Base-by-base conservation (phyloP, 2,797 vertebrate genomes). In the Coracias cyanogaster region DNA sequence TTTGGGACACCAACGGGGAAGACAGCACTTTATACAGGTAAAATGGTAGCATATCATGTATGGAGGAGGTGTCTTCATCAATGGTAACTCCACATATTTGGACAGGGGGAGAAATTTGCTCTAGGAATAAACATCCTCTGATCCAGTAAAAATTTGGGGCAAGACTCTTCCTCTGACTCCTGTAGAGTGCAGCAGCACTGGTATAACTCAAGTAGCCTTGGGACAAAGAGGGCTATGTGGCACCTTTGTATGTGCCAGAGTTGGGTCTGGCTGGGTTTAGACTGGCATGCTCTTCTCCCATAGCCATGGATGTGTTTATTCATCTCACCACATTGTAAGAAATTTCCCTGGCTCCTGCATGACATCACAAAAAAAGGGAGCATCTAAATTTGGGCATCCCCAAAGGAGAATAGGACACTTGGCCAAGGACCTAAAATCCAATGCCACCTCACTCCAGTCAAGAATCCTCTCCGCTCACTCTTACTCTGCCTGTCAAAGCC, bases 281-380 rank as follows among this genome's bases (percentile, higher is more conserved):
- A 70, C 51, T 22, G 12, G 5, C 28, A 45, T 12, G 11, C 12
- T 71, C 35, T 58, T 86, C n/a, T 83, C 18, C 37, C 9, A 7
- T 29, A 41, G 35, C 25, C 0, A 0, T 31, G 33, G 28, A n/a
- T 19, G 16, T n/a, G 11, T 82, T 86, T 60, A 61, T 79, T 60
- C 22, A 67, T 37, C 19, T 35, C 10, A 45, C 28, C 73, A 31
- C 17, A 28, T 10, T 48, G 7, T 6, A 28, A 70, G 4, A 89
- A 31, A 67, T 82, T 64, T 74, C 64, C 31, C 39, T 51, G 45
- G 74, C 45, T 77, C 31, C 17, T 77, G 58, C 9, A 43, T 4
- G 29, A 54, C 43, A 31, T 33, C 20, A 25, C 33, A 43, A 46
- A n/a, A 39, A 37, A 37, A 66, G 22, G 6, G 18, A 84, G 39